Evolutionary conservation across 1,140 invertebrate species (phyloP), one percentile per base, ranked within the genome.

Genomic region (Lordiphosa clarofinis): DNA sequence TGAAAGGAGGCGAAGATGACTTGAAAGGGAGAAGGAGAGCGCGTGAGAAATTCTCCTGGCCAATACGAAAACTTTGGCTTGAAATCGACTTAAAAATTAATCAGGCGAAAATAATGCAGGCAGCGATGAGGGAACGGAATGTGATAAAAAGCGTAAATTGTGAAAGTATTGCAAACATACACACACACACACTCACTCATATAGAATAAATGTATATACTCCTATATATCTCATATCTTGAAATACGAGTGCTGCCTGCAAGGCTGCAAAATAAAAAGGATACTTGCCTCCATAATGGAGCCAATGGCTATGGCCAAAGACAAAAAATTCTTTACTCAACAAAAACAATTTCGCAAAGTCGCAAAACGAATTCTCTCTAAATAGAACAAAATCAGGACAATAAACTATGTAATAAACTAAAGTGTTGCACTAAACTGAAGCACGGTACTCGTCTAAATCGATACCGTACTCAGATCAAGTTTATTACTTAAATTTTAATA

Each of bases 71-170:
- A 40, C 39, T 36, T 35, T 21, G 31, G 15, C 15, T 44, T 40
- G 35, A 53, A 31, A 28, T 62, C 57, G 58, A 73, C 49, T 73
- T 24, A 44, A 56, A 75, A 81, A 68, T 82, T 82, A 81, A 81
- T 81, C 75, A 81, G 76, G 75, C 75, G 76, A 52, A 72, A 58
- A 81, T 81, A 81, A 82, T 75, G 71, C 76, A 82, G 48, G 37
- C 59, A 43, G 56, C 42, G 74, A 63, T 81, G 75, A 81, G 66
- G 66, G 57, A 66, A 47, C 46, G 61, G 56, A 81, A 81, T 72
- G 62, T 58, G 76, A 82, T 81, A 81, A 82, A 74, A 63, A 54
- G 28, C 46, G 47, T 57, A 65, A 59, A 73, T 79, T 67, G 52
- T 64, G 13, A 69, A 78, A 69, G 68, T 64, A 61, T 58, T 42